Percentiles rank a stretch among this genome's conserved stretches.
Conservation (phyloP, 53 echinoderm and acorn worm genomes). For the Glandiceps talaboti region DNA sequence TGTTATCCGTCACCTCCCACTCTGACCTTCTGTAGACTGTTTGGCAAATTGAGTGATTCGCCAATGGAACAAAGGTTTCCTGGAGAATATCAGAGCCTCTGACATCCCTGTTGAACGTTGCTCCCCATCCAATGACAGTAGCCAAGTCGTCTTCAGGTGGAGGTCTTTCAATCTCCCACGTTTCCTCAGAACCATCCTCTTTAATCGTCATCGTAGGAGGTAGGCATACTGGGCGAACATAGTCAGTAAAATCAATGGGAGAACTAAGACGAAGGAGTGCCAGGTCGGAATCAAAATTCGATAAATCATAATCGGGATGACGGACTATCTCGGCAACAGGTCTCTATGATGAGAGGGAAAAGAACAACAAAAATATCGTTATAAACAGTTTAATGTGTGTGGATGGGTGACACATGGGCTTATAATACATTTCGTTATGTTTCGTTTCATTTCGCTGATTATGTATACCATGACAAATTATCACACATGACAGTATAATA, state of each 20-base stretch:
- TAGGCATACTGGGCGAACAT: conserved; percentile 43
- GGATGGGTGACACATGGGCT: no score
- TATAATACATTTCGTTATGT: no score
- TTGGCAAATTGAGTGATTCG: conserved; percentile 10
- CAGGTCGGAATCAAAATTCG: conserved; percentile 21
- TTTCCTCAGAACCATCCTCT: conserved; percentile 4
- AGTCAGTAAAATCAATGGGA: conserved; percentile 18
- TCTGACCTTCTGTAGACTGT: background rate
- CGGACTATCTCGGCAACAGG: conserved; percentile 11
- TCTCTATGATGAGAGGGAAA: conserved; percentile 8
- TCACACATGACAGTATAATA: no score
- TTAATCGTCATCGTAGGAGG: conserved; percentile 16
- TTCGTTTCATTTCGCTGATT: no score
- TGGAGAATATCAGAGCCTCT: conserved; percentile 5
- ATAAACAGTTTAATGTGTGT: no score
- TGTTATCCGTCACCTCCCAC: conserved; percentile 16
- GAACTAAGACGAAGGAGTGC: conserved; percentile 33
- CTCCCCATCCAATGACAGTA: conserved; percentile 35
- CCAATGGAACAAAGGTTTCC: conserved; percentile 27
- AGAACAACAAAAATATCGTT: no score
- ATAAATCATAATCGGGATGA: conserved; percentile 14
- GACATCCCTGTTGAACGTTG: no score
- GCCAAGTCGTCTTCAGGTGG: conserved; percentile 5
- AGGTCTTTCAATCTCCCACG: background rate
- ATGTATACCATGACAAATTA: no score